These are phyloP conservation scores for Chrysoperla carnea DNA, from an alignment of 1,140 invertebrate species.

Conservation along the genomic window DNA sequence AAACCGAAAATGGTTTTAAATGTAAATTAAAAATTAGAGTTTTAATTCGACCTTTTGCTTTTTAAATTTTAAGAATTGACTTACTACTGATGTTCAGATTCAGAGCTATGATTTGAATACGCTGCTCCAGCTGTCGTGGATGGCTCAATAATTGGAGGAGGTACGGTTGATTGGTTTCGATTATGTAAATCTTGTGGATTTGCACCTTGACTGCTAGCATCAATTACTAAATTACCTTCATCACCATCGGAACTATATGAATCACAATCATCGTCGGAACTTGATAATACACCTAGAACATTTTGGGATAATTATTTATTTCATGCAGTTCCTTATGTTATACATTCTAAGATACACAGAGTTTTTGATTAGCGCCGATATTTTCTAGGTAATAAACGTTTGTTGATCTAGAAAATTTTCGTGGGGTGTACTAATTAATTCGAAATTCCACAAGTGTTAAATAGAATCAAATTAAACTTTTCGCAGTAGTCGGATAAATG, in stretches of 20 bases:
- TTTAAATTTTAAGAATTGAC: background rate
- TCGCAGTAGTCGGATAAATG: too few species aligned
- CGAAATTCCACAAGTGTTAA: background rate
- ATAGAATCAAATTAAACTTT: background rate
- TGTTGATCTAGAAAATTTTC: background rate
- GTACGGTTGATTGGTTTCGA: background rate
- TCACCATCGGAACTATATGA: conserved; percentile 22
- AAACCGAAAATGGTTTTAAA: background rate
- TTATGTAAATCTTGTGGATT: conserved; percentile 12
- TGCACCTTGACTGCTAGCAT: conserved; percentile 11
- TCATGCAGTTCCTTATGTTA: too few species aligned
- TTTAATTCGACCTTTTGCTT: background rate
- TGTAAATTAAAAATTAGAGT: background rate
- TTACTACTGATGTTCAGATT: conserved; percentile 1
- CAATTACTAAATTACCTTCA: conserved; percentile 19
- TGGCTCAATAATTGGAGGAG: background rate
- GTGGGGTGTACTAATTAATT: conserved; percentile 1
- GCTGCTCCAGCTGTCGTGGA: background rate
- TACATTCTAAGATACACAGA: too few species aligned
- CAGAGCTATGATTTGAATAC: background rate
- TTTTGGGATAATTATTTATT: background rate
- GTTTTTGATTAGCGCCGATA: too few species aligned
- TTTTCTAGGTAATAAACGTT: too few species aligned
- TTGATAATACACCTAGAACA: conserved; percentile 19
- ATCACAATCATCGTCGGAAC: conserved; percentile 22